phyloP scores from a whole-genome alignment of 2,888 invertebrate species.

The Neocrepidodera transversa region DNA sequence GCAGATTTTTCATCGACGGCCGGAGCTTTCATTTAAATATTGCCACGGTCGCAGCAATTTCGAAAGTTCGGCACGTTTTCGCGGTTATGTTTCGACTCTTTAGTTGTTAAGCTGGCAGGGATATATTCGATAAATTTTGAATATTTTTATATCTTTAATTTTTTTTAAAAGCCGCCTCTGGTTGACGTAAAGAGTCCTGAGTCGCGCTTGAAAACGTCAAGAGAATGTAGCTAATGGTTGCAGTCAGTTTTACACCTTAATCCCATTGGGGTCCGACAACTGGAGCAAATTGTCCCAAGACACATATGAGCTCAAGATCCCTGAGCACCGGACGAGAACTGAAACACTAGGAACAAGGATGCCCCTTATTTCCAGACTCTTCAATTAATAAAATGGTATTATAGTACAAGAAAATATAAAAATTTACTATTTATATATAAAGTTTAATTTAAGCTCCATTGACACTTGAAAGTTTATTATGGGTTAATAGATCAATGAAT shows the following conservation, averaged over 20 bases:
- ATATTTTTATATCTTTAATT: too few species aligned
- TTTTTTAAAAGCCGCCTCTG: neutral
- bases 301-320: constrained; percentile 49
- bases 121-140: too few species aligned
- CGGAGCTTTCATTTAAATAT: too few species aligned
- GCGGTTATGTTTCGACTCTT: too few species aligned
- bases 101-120: too few species aligned
- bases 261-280: constrained; percentile 48
- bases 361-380: neutral
- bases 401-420: too few species aligned
- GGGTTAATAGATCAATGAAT: neutral
- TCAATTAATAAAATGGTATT: too few species aligned
- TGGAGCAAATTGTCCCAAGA: constrained; percentile 53
- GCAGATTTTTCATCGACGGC: too few species aligned
- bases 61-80: too few species aligned
- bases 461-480: neutral
- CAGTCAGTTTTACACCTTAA: constrained; percentile 53
- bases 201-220: neutral
- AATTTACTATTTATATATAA: too few species aligned
- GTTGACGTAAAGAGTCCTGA: neutral
- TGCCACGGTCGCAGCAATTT: too few species aligned
- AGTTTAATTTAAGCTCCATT: too few species aligned
- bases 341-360: neutral
- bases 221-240: constrained; percentile 21
- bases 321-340: constrained; percentile 35